phyloP scores from a whole-genome alignment of 2,797 vertebrate genomes.

The Hafferia zeledoni region DNA sequence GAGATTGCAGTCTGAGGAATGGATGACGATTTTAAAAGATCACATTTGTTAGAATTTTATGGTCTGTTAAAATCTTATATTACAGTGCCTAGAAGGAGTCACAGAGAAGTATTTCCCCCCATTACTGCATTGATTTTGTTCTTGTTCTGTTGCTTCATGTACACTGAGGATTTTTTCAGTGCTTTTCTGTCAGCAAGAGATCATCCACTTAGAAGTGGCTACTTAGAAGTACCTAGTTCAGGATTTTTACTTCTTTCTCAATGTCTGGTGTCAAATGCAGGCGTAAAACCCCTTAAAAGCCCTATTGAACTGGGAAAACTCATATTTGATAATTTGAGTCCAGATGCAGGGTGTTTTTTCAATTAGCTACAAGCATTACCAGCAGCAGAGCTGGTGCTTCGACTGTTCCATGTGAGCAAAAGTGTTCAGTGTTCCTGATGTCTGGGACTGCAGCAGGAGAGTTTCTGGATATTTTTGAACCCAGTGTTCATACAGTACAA shows the following conservation, averaged over 20 bases:
- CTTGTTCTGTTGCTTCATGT: neutral
- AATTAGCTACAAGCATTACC: neutral
- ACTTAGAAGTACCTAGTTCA: neutral
- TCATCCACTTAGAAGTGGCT: neutral
- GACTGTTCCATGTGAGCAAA: accelerated
- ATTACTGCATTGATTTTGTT: neutral
- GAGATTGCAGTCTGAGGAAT: neutral
- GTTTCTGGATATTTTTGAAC: neutral
- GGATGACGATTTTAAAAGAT: neutral
- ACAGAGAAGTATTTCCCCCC: neutral
- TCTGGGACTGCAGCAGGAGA: neutral
- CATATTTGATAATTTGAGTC: accelerated
- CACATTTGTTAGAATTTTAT: neutral
- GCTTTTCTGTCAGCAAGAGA: neutral
- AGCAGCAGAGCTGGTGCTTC: neutral
- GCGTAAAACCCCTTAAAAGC: neutral
- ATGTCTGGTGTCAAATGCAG: neutral
- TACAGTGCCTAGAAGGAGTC: neutral
- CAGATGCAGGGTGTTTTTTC: neutral
- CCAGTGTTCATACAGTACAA: accelerated
- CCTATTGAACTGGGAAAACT: neutral
- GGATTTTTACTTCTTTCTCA: neutral
- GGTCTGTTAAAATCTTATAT: neutral
- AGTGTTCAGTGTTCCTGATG: neutral
- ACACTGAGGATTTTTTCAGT: neutral